Evolutionary conservation across 2,113 vertebrate species (phyloP), one percentile per base, ranked within the genome.

Genomic region (Ophiodon elongatus): DNA sequence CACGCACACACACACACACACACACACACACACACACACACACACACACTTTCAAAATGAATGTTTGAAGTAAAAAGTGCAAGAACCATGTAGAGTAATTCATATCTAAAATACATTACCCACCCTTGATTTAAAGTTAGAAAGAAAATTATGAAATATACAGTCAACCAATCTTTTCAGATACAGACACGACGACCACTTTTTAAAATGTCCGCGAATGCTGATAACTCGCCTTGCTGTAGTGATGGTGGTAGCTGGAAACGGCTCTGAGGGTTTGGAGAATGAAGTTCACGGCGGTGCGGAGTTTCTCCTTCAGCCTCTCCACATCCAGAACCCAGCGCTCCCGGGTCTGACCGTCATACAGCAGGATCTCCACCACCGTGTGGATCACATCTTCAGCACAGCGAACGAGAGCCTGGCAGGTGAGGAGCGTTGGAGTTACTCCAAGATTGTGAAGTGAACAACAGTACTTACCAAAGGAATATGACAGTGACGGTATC

Each of bases 361-460:
- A 13, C 0, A 70, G 85, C 19, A 90, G 35, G 0, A 77, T 77
- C 72, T 94, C 91, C 0, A 41, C 79, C 4, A 91, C 25, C 0
- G 88, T 81, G 78, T 93, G 91, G 68, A 94, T 81, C 63, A 95
- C 82, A 1, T 92, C 87, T 7, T 94, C 94, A 31, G 94, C 94
- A 54, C 91, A 79, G 6, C 69, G 84, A 13, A 95, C 82, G 2
- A 95, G 89, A 0, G 80, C 87, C 96, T 96, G 82, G 4, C 0
- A 14, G 27, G 4, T 0, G 8, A 13, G 9, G 9, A 23, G 27
- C 3, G 15, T 33, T 14, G 2, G 4, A n/a, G 37, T 33, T 10
- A 41, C 13, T 29, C 10, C 0, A 39, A 45, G n/a, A n/a, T n/a
- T n/a, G n/a, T n/a, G n/a, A n/a, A n/a, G n/a, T n/a, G n/a, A n/a